Evolutionary conservation across 2,113 vertebrate genomes (phyloP).

Genomic region (Phalacrocorax brasilianus): DNA sequence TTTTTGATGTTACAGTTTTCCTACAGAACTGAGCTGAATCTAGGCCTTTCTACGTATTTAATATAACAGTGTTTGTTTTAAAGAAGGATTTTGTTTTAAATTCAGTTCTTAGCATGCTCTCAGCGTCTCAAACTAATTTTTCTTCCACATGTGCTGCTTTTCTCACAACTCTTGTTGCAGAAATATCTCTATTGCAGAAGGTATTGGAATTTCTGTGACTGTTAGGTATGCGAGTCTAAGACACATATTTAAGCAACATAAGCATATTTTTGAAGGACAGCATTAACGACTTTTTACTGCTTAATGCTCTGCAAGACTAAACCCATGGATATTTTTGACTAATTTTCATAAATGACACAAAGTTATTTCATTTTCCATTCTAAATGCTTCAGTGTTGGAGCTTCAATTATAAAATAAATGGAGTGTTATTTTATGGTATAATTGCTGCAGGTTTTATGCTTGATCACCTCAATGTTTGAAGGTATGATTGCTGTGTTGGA

Average conservation of each 20-base stretch:
- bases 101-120: neutral
- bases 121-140: neutral
- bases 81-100: neutral
- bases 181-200: neutral
- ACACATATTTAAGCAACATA: neutral
- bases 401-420: neutral
- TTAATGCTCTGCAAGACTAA: neutral
- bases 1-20: neutral
- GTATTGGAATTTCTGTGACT: neutral
- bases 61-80: neutral
- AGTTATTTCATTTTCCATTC: neutral
- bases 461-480: slow-evolving; percentile 82
- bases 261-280: neutral
- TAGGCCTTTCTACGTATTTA: neutral
- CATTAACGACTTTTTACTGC: neutral
- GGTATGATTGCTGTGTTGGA: slow-evolving; percentile 74
- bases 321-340: neutral
- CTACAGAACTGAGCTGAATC: neutral
- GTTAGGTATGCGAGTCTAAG: neutral
- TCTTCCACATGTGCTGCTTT: neutral
- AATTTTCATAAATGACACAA: neutral
- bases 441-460: slow-evolving; percentile 73
- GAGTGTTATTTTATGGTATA: neutral
- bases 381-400: neutral
- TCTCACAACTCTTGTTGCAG: neutral